Conservation (phyloP, 92 coral and sea anemone species). For the Epizoanthus stellaris region DNA sequence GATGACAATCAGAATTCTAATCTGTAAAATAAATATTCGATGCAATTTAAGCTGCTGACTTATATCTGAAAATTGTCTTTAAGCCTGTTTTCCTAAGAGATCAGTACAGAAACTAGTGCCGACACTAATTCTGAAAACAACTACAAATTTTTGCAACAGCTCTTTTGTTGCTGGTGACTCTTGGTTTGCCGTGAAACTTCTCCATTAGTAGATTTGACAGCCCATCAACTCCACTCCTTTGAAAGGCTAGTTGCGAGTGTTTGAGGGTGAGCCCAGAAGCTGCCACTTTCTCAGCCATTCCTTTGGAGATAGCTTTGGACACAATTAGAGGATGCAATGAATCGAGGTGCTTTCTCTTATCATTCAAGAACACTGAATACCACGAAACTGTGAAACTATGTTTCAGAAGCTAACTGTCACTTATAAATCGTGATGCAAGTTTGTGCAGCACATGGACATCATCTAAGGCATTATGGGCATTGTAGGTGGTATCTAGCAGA, state of each 20-base stretch:
- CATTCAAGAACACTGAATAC: no score
- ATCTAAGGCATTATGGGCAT: conserved; percentile 66
- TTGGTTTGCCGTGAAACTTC: conserved; percentile 54
- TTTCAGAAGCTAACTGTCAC: conserved; percentile 44
- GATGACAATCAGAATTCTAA: no score
- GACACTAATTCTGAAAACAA: conserved; percentile 42
- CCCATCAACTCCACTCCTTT: conserved; percentile 54
- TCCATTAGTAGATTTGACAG: conserved; percentile 47
- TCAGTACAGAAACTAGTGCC: no score
- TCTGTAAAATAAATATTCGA: no score
- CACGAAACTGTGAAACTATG: conserved; percentile 66
- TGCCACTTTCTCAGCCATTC: conserved; percentile 64
- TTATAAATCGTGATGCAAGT: conserved; percentile 54
- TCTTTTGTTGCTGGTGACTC: conserved; percentile 63
- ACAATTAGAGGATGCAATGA: no score
- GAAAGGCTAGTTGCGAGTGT: conserved; percentile 57
- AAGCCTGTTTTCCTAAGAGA: no score
- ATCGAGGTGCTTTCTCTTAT: no score
- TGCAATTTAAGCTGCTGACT: no score
- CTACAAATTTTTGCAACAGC: conserved; percentile 49
- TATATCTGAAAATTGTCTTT: no score
- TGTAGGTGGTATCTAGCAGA: conserved; percentile 57
- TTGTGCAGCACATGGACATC: conserved; percentile 62
- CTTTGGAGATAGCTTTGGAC: conserved; percentile 51
- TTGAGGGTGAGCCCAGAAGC: conserved; percentile 54